Evolutionary conservation across 2,888 invertebrate species (phyloP).

Genomic region (Parascotia fuliginaria): DNA sequence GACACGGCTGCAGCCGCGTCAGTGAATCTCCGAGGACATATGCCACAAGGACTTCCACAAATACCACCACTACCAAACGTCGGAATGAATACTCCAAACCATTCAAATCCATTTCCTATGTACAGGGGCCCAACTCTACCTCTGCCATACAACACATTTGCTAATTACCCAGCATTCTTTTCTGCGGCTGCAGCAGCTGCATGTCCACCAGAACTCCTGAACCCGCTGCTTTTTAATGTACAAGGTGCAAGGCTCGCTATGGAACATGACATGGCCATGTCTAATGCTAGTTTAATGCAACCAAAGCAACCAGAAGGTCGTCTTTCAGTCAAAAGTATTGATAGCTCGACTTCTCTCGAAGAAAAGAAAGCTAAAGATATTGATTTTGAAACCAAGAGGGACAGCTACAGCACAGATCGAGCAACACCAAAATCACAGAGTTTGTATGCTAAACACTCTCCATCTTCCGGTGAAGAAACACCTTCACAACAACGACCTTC

Average conservation of each 20-base stretch:
- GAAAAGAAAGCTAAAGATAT: slow-evolving; percentile 72
- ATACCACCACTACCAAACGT: slow-evolving; percentile 75
- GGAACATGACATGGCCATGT: slow-evolving; percentile 82
- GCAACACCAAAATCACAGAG: slow-evolving; percentile 83
- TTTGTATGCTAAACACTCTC: slow-evolving; percentile 86
- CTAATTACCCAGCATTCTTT: slow-evolving; percentile 85
- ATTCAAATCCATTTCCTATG: slow-evolving; percentile 88
- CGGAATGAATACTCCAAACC: slow-evolving; percentile 74
- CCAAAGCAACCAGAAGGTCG: slow-evolving; percentile 80
- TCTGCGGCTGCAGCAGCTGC: slow-evolving; percentile 79
- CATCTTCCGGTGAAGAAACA: slow-evolving; percentile 88
- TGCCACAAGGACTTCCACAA: slow-evolving; percentile 74
- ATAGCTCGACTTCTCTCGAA: slow-evolving; percentile 75
- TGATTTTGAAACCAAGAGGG: slow-evolving; percentile 65
- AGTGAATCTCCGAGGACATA: slow-evolving; percentile 76
- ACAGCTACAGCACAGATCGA: slow-evolving; percentile 73
- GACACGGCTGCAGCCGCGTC: slow-evolving; percentile 89
- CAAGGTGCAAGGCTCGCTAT: slow-evolving; percentile 79
- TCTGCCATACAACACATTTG: slow-evolving; percentile 88
- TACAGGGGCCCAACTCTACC: slow-evolving; percentile 88
- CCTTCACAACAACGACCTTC: slow-evolving; percentile 87
- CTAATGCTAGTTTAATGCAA: slow-evolving; percentile 82
- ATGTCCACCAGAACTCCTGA: slow-evolving; percentile 87
- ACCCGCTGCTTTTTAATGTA: slow-evolving; percentile 88
- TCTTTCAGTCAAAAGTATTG: slow-evolving; percentile 77